phyloP scores from a whole-genome alignment of 2,113 vertebrate genomes.

The Piprites chloris region DNA sequence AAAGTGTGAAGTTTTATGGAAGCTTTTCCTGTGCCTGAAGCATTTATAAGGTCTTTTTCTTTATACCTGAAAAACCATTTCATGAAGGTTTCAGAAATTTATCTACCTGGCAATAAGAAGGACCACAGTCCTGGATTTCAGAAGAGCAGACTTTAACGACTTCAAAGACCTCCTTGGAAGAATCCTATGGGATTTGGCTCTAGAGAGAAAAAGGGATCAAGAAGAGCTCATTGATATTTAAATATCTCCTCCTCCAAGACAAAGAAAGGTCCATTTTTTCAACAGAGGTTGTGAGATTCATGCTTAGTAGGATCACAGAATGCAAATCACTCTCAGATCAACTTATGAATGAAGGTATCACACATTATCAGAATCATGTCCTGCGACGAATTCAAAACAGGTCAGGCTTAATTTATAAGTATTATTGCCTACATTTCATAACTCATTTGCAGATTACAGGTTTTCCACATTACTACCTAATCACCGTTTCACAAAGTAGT shows the following conservation, averaged over 20 bases:
- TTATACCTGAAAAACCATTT: background rate
- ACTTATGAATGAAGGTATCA: background rate
- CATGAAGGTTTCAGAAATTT: background rate
- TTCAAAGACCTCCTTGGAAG: background rate
- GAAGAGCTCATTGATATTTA: background rate
- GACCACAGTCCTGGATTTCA: background rate
- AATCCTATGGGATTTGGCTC: background rate
- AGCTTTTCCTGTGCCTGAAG: background rate
- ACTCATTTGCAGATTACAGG: slow-evolving; percentile 13
- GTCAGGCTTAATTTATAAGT: background rate
- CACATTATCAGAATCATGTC: background rate
- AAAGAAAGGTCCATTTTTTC: background rate
- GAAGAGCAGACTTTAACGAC: background rate
- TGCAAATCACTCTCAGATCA: background rate
- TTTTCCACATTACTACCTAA: background rate
- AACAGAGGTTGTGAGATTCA: background rate
- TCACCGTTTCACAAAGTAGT: background rate
- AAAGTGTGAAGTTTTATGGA: background rate
- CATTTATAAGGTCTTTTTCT: background rate
- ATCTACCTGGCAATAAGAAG: background rate
- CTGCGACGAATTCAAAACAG: background rate
- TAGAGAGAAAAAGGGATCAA: background rate
- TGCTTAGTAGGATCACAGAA: background rate
- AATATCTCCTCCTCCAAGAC: background rate
- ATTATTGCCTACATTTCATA: background rate